Conservation (phyloP, 1,140 invertebrate species). For the Pissodes strobi region DNA sequence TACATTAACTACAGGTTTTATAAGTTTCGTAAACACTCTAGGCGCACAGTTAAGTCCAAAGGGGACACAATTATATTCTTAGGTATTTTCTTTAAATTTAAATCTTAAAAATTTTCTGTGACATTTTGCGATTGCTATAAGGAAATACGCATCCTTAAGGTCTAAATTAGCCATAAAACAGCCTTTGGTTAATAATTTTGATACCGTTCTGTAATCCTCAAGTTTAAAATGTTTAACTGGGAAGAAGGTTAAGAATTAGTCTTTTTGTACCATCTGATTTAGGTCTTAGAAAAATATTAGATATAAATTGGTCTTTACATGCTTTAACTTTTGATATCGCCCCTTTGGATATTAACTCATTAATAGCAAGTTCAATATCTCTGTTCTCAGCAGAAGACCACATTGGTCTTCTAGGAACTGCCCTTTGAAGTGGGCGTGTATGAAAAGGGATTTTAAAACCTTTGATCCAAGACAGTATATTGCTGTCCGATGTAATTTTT, state of each 20-base stretch:
- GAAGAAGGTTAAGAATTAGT: neutral
- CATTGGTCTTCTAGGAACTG: no score
- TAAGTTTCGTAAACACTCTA: slow-evolving; percentile 11
- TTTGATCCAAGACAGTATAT: no score
- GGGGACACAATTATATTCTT: slow-evolving; percentile 22
- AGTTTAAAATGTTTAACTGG: neutral
- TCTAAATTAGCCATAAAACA: neutral
- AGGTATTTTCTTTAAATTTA: neutral
- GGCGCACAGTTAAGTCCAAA: slow-evolving; percentile 14
- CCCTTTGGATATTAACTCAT: neutral
- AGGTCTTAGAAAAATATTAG: neutral
- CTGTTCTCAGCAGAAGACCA: no score
- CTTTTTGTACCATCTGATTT: neutral
- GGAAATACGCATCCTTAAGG: no score
- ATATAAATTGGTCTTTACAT: neutral
- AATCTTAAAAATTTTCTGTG: slow-evolving; percentile 7
- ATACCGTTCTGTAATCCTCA: no score
- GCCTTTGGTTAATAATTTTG: no score
- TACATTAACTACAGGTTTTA: slow-evolving; percentile 13
- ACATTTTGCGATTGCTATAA: neutral
- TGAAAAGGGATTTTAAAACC: no score
- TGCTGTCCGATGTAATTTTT: no score
- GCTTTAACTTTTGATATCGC: neutral
- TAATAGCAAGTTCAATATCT: no score
- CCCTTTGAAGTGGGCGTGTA: no score